Base-by-base conservation (phyloP, 2,797 vertebrate species). In the Crocidura indochinensis region DNA sequence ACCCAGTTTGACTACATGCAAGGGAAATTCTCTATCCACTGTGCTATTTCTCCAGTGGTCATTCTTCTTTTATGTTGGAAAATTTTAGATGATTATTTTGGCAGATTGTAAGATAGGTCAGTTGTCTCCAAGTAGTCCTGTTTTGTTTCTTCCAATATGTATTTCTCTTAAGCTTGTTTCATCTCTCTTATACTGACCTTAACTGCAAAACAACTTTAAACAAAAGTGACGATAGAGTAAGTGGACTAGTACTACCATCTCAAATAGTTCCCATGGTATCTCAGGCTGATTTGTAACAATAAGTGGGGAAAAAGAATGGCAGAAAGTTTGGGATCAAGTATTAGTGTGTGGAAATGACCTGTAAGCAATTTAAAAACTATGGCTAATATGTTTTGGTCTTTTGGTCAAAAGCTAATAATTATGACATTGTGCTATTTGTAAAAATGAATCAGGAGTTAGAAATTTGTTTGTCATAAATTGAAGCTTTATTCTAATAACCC, bases 81-180 rank as follows among this genome's bases (percentile, higher is more conserved):
- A 69, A 22, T 62, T 76, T 80, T 87, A 77, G 44, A 46, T 84
- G n/a, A 84, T 46, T 87, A 53, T 9, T 79, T 91, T 51, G 24
- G 10, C 78, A 53, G 93, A 83, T 92, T 92, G 46, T 79, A 68
- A 87, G 67, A 60, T 71, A 31, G 76, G 69, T 78, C 10, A 91
- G 2, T 56, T 65, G 1, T 85, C 19, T 85, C 82, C 12, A 53
- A 87, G 84, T 72, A 71, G 29, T 62, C 53, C 49, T 91, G 2
- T 73, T 93, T 93, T 80, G 84, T 19, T 89, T 86, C 76, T 62
- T 88, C 81, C 53, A 24, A 64, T 14, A 90, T 91, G 84, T 81
- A 78, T 90, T 68, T 92, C 46, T 79, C 76, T 87, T 84, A 14
- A 12, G 9, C 62, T 84, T 81, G 29, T 84, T 72, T 90, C 17